Conservation (phyloP, 2,797 vertebrate species). For the Hyperoplus immaculatus region DNA sequence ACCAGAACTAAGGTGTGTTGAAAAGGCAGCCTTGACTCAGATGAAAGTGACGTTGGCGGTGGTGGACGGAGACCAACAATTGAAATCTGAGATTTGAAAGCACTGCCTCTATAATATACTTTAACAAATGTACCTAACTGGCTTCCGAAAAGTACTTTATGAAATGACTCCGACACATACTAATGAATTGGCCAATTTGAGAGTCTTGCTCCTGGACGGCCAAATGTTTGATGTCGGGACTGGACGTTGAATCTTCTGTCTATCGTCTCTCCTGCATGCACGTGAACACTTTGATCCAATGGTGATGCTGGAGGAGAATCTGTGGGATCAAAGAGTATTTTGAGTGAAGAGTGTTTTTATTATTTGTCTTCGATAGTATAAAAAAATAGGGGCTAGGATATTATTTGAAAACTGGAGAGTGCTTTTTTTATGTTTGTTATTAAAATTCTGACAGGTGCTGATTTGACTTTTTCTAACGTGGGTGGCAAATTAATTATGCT, state of each 20-base stretch:
- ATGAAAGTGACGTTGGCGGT: background rate
- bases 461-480: no score
- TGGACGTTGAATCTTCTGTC: slow-evolving; percentile 1
- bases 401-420: no score
- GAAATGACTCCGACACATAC: background rate
- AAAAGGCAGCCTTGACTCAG: slow-evolving; percentile 41
- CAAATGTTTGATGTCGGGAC: background rate
- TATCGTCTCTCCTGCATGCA: no score
- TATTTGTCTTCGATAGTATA: no score
- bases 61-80: background rate
- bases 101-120: background rate
- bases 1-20: slow-evolving; percentile 11
- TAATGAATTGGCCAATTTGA: background rate
- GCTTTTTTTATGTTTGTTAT: no score
- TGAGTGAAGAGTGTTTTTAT: no score
- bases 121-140: background rate
- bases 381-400: no score
- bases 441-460: no score
- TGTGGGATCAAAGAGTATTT: no score
- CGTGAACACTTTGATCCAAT: background rate
- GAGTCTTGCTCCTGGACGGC: background rate
- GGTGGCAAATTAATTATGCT: no score
- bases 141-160: background rate
- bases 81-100: background rate
- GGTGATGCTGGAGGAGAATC: background rate